Conservation (phyloP, 2,888 invertebrate genomes). For the Nomada ruficornis region DNA sequence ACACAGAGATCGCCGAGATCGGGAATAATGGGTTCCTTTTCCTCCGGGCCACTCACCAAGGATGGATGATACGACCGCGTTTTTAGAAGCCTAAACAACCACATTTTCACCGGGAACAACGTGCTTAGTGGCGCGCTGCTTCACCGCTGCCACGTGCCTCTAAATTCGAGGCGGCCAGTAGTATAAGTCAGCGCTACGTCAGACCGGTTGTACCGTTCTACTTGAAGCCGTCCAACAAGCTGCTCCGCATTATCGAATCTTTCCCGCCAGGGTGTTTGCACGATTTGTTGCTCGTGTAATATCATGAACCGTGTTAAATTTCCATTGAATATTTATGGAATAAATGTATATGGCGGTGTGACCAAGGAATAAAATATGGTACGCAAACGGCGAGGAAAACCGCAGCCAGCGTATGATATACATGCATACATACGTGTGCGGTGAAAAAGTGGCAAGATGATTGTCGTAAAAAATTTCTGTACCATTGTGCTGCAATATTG, state of each 20-base stretch:
- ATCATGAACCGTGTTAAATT: too few relatives aligned
- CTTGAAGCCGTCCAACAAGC: not conserved
- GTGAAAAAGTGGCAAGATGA: not conserved
- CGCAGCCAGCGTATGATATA: not conserved
- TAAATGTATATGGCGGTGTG: too few relatives aligned
- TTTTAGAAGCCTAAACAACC: slow-evolving; percentile 66
- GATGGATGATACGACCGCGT: slow-evolving; percentile 59
- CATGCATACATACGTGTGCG: too few relatives aligned
- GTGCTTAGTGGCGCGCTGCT: slow-evolving; percentile 64
- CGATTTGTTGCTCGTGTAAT: too few relatives aligned
- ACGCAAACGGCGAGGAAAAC: not conserved
- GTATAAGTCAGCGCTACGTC: slow-evolving; percentile 16
- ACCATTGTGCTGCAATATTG: not conserved
- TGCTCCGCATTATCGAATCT: not conserved
- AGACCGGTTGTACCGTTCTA: not conserved
- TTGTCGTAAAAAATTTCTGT: not conserved
- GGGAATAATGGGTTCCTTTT: slow-evolving; percentile 48
- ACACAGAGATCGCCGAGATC: slow-evolving; percentile 66
- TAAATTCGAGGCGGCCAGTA: slow-evolving; percentile 37
- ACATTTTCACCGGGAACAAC: slow-evolving; percentile 58
- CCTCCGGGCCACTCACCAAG: slow-evolving; percentile 40
- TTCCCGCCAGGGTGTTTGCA: too few relatives aligned
- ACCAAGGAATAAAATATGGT: too few relatives aligned
- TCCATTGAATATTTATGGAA: too few relatives aligned
- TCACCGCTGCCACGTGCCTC: slow-evolving; percentile 47